These are phyloP conservation scores for Numenius phaeopus DNA, from an alignment of 2,797 vertebrate genomes.

Conservation along the genomic window DNA sequence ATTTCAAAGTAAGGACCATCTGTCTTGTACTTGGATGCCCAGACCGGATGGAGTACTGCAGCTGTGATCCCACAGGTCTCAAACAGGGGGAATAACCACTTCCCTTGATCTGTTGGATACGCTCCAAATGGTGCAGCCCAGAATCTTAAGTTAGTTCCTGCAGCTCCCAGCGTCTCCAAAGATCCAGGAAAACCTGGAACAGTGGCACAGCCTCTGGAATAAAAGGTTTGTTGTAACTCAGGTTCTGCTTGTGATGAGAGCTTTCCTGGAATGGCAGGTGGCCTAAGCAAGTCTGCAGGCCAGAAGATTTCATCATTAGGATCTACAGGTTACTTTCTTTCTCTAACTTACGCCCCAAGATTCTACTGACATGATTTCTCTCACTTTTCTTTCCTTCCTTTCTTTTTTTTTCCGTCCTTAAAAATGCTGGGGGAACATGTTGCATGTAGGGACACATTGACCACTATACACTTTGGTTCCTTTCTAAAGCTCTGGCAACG, in stretches of 20 bases:
- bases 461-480: not conserved
- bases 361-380: not conserved
- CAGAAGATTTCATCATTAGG: not conserved
- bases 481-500: not conserved
- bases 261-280: not conserved
- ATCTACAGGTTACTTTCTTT: not conserved
- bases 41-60: not conserved
- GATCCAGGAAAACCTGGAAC: not conserved
- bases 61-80: not conserved
- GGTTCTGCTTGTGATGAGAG: not conserved
- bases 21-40: not conserved
- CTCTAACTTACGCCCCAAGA: not conserved
- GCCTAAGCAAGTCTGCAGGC: not conserved
- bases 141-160: not conserved
- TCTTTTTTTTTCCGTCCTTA: too few species aligned
- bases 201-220: not conserved
- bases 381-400: not conserved
- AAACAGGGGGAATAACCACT: not conserved
- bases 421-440: not conserved
- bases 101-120: not conserved
- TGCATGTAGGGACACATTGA: fast-evolving
- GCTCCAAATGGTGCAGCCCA: not conserved
- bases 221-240: not conserved
- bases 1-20: not conserved
- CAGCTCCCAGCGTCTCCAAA: not conserved